Conservation (phyloP, 1,140 invertebrate genomes). For the Oryctes rhinoceros region DNA sequence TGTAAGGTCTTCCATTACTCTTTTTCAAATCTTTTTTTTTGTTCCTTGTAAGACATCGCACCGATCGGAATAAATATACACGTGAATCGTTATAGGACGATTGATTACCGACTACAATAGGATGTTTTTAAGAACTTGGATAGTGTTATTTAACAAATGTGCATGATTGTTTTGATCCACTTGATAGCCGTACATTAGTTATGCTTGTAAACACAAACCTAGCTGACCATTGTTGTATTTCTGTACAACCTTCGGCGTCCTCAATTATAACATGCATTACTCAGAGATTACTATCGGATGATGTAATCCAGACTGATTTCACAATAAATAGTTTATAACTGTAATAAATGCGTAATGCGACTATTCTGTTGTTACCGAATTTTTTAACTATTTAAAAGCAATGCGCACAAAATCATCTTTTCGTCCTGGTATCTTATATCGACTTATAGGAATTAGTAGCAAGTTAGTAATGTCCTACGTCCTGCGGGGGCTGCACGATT, state of each 20-base stretch:
- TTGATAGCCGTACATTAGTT: constrained; percentile 45
- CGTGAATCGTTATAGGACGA: constrained; percentile 2
- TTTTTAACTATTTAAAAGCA: no score
- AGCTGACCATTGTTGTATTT: constrained; percentile 47
- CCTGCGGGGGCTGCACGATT: no score
- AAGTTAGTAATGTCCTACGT: no score
- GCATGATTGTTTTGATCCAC: background rate
- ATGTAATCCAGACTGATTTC: constrained; percentile 37
- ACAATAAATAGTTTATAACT: constrained; percentile 13
- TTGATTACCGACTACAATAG: constrained; percentile 11
- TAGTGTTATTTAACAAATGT: constrained; percentile 23
- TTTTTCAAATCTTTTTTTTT: background rate
- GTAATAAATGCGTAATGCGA: background rate
- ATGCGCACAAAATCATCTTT: no score
- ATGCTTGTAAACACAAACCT: constrained; percentile 48
- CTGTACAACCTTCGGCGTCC: constrained; percentile 43
- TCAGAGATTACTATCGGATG: constrained; percentile 41
- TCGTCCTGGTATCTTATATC: no score
- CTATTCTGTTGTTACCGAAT: no score
- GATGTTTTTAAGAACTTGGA: constrained; percentile 11
- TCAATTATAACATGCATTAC: constrained; percentile 37
- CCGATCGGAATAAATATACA: background rate
- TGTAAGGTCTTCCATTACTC: background rate
- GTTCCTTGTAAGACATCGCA: background rate
- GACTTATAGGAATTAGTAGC: no score